Evolutionary conservation across 2,113 vertebrate genomes (phyloP), one percentile per base, ranked within the genome.

Genomic region (Sinocyclocheilus maitianheensis): DNA sequence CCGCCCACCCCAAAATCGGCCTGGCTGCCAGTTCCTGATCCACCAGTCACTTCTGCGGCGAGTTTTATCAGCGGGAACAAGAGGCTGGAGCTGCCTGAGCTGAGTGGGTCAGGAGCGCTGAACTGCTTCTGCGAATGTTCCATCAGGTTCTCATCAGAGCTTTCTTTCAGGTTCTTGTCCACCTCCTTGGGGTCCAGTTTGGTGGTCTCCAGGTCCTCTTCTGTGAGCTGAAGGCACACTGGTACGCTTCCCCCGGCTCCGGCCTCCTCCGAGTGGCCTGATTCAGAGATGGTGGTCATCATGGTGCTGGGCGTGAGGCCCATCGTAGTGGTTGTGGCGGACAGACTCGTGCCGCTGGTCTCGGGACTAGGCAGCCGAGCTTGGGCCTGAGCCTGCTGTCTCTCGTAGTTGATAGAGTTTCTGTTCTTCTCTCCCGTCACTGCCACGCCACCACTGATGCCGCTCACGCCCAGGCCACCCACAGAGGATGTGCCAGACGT

Each of bases 111-210:
- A 16, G 97, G 97, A 13, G 96, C 98, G 1, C 97, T 99, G 90
- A 99, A 99, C 93, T 99, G 98, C 89, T 99, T 99, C 87, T 98
- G 97, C 0, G 97, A 99, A 91, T 99, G 98, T 91, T 99, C 98
- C 97, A 99, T 99, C 88, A 99, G 94, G 90, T 99, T 99, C 94
- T 99, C 98, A 85, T 99, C 98, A 4, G 98, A 99, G 90, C 98
- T 99, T 94, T 99, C 98, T 90, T 99, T 99, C 86, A 99, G 95
- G 91, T 99, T 99, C 93, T 99, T 99, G 93, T 99, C 98, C 84
- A 99, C 98, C 94, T 99, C 98, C 92, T 98, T 99, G 26, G 98
- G 98, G 91, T 99, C 98, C 60, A 99, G 92, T 94, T 99, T 99
- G 90, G 98, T 99, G 81, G 97, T 98, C 90, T 99, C 97, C 85